Percentiles rank a stretch among this genome's conserved stretches.
Conservation (phyloP, 2,797 vertebrate genomes). For the Rhincodon typus region DNA sequence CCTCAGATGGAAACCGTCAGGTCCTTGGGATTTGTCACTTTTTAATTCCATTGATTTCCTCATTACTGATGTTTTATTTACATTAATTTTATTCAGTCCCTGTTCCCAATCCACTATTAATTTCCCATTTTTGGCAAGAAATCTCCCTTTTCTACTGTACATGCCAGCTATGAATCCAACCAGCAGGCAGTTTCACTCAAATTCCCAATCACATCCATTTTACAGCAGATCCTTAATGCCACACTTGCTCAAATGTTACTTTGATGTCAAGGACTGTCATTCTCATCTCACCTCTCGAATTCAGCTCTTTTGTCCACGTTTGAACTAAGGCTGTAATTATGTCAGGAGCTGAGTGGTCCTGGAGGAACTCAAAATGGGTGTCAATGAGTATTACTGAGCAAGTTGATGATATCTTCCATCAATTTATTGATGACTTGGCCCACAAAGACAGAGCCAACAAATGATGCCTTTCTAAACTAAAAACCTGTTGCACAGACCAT, state of each 20-base stretch:
- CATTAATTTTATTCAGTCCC: too few relatives aligned
- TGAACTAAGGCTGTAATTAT: neutral
- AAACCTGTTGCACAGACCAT: too few relatives aligned
- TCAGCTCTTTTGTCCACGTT: neutral
- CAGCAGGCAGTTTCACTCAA: neutral
- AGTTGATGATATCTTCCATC: neutral
- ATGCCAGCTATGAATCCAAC: neutral
- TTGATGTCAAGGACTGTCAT: neutral
- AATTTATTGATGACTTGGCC: too few relatives aligned
- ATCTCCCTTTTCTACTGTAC: neutral
- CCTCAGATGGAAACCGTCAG: too few relatives aligned
- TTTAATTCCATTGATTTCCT: too few relatives aligned
- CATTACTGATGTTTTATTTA: too few relatives aligned
- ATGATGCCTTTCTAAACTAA: too few relatives aligned
- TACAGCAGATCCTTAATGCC: neutral
- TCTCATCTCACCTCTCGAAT: neutral
- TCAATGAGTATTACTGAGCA: neutral
- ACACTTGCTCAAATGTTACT: neutral
- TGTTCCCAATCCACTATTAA: too few relatives aligned
- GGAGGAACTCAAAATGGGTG: neutral
- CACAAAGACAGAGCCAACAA: too few relatives aligned
- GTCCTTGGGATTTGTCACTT: too few relatives aligned
- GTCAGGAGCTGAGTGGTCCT: neutral
- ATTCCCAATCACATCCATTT: neutral
- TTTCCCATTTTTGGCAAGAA: too few relatives aligned